These are phyloP conservation scores for Ladona fulva DNA, from an alignment of 1,140 invertebrate species.

Conservation along the genomic window DNA sequence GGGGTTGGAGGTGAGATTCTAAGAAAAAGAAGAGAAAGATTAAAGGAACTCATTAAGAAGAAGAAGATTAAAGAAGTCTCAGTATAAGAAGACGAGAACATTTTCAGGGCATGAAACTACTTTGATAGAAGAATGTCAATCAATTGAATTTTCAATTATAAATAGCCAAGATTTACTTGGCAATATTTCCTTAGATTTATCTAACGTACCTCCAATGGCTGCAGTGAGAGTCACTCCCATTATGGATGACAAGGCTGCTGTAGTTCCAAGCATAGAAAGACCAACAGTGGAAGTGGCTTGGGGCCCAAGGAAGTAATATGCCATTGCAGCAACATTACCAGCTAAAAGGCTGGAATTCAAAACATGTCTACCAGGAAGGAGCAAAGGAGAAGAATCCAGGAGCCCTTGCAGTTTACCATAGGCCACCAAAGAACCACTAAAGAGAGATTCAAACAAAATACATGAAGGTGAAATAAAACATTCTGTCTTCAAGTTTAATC, in stretches of 20 bases:
- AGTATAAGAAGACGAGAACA: no score
- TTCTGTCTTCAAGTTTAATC: no score
- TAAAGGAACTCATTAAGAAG: no score
- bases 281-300: slow-evolving; percentile 54
- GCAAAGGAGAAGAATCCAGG: slow-evolving; percentile 64
- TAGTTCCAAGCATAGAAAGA: slow-evolving; percentile 55
- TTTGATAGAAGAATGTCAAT: slow-evolving; percentile 17
- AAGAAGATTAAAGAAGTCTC: no score
- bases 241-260: slow-evolving; percentile 57
- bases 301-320: slow-evolving; percentile 51
- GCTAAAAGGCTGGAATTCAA: slow-evolving; percentile 60
- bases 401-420: slow-evolving; percentile 85
- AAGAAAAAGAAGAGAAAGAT: no score
- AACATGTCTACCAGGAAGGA: slow-evolving; percentile 73
- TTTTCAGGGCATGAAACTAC: no score
- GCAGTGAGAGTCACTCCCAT: slow-evolving; percentile 83
- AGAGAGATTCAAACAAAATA: no score
- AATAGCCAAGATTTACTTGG: slow-evolving; percentile 15
- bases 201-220: slow-evolving; percentile 67
- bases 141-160: no score
- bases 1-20: no score
- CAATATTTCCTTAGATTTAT: no score
- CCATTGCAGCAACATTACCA: slow-evolving; percentile 62
- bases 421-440: slow-evolving; percentile 78
- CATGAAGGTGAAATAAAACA: no score